Percentiles rank a stretch among this genome's conserved stretches.
Conservation (phyloP, 2,113 vertebrate species). For the Rhinogobius similis region DNA sequence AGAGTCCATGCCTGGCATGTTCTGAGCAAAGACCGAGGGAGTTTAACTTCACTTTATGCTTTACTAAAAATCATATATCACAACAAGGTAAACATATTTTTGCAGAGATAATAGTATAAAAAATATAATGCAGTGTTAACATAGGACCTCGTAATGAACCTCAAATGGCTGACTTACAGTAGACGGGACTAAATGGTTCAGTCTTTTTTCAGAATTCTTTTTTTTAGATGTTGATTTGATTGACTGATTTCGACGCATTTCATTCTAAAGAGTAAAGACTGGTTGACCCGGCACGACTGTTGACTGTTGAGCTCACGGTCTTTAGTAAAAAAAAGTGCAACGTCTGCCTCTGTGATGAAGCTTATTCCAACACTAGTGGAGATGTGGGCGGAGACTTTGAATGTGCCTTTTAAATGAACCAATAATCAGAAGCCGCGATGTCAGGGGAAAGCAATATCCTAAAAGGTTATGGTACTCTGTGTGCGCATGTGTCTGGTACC, state of each 20-base stretch:
- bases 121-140: constrained; percentile 50
- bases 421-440: constrained; percentile 27
- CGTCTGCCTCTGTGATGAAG: constrained; percentile 39
- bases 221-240: constrained; percentile 54
- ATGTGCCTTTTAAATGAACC: constrained; percentile 61
- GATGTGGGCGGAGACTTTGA: constrained; percentile 42
- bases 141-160: constrained; percentile 31
- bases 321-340: constrained; percentile 39
- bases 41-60: constrained; percentile 70
- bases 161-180: constrained; percentile 4
- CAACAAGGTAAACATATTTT: constrained; percentile 72
- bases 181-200: background rate
- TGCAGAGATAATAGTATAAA: constrained; percentile 63
- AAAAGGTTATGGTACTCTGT: constrained; percentile 42
- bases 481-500: constrained; percentile 41
- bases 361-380: constrained; percentile 20
- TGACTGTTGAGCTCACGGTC: constrained; percentile 37
- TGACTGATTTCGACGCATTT: constrained; percentile 59
- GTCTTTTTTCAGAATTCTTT: constrained; percentile 15
- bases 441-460: constrained; percentile 39
- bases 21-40: constrained; percentile 63
- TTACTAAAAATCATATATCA: constrained; percentile 62
- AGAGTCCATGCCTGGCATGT: constrained; percentile 48
- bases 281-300: constrained; percentile 54
- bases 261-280: constrained; percentile 56